Conservation (phyloP, 2,113 vertebrate species). For the Petromus typicus region DNA sequence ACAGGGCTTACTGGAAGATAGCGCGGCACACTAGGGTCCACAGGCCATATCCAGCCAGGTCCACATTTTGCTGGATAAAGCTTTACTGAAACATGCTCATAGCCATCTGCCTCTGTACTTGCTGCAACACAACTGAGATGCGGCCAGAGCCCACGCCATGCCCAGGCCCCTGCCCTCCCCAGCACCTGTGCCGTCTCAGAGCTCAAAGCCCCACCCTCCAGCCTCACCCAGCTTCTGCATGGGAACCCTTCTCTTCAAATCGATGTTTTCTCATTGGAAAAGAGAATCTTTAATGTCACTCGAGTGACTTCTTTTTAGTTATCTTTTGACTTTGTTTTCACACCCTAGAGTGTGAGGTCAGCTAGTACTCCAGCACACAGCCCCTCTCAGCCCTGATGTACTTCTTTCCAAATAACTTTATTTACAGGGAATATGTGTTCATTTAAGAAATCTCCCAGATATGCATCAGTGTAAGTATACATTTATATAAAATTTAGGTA, state of each 20-base stretch:
- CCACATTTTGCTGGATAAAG: neutral
- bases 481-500: too few species aligned
- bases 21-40: fast-evolving
- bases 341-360: neutral
- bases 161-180: too few species aligned
- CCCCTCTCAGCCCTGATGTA: too few species aligned
- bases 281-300: neutral
- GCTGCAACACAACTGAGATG: neutral
- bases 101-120: fast-evolving
- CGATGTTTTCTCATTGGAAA: neutral
- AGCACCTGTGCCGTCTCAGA: fast-evolving
- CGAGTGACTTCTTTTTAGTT: neutral
- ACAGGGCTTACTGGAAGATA: neutral
- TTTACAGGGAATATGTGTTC: neutral
- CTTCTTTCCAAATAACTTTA: neutral
- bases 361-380: neutral
- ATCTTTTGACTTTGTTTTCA: neutral
- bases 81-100: neutral
- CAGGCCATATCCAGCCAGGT: neutral
- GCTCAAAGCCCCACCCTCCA: fast-evolving
- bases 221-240: neutral
- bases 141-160: fast-evolving
- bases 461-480: neutral
- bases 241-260: fast-evolving
- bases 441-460: neutral